These are phyloP conservation scores for Tupiocoris notatus DNA, from an alignment of 2,888 invertebrate genomes.

Conservation along the genomic window DNA sequence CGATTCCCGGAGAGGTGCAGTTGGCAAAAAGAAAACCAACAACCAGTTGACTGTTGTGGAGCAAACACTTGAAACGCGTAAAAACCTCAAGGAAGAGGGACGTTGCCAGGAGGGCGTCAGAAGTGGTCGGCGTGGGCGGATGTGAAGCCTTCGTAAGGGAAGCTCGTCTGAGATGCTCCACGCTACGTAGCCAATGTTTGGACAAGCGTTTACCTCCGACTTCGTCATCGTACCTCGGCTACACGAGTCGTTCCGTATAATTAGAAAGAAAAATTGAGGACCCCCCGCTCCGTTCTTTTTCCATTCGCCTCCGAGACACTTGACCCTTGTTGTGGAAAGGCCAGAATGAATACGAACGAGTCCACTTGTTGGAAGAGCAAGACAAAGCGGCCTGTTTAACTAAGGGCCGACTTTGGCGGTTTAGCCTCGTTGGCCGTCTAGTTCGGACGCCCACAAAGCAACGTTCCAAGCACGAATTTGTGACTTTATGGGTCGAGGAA, in stretches of 20 bases:
- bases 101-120: slow-evolving; percentile 16
- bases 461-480: not conserved
- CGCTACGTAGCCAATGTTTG: not conserved
- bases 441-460: not conserved
- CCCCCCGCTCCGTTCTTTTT: not conserved
- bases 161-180: not conserved
- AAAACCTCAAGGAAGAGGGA: slow-evolving; percentile 26
- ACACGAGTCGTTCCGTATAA: not conserved
- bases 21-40: not conserved
- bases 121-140: slow-evolving; percentile 2
- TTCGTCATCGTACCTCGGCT: not conserved
- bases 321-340: not conserved
- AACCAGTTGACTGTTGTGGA: slow-evolving; percentile 26
- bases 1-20: not conserved
- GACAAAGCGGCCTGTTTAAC: not conserved
- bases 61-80: slow-evolving; percentile 37
- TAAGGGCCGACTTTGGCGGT: not conserved
- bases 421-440: not conserved
- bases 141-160: not conserved
- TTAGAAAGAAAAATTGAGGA: not conserved
- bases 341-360: not conserved
- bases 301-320: not conserved
- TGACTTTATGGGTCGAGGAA: not conserved
- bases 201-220: not conserved
- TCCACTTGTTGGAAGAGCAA: not conserved